A percentile compares a stretch with the other conserved stretches of the same genome.
phyloP scores from a whole-genome alignment of 2,888 invertebrate genomes.

The Leptinotarsa peninsularis region DNA sequence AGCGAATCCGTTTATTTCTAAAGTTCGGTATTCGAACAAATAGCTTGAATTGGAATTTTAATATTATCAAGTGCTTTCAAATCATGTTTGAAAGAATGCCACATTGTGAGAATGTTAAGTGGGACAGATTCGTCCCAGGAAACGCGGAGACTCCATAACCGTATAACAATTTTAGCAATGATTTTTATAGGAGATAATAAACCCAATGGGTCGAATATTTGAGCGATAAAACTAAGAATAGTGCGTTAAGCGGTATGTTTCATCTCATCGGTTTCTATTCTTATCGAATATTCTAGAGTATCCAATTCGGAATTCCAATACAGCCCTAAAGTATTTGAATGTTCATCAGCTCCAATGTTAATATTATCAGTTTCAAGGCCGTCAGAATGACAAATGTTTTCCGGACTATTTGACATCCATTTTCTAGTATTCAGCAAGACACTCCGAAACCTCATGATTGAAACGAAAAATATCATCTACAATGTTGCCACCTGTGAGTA shows the following conservation, averaged over 20 bases:
- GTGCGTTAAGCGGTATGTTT: constrained; percentile 14
- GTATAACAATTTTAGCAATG: constrained; percentile 30
- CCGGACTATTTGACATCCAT: neutral
- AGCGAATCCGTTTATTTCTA: constrained; percentile 37
- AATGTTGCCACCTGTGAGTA: too few species aligned
- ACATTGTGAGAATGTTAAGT: constrained; percentile 15
- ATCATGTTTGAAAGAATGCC: constrained; percentile 5
- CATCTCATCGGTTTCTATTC: neutral
- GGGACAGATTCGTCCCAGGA: constrained; percentile 34
- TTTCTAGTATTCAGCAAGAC: too few species aligned
- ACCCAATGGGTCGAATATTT: constrained; percentile 38
- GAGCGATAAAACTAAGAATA: constrained; percentile 28
- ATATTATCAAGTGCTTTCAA: constrained; percentile 12
- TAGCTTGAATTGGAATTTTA: constrained; percentile 25
- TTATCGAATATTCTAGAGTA: neutral
- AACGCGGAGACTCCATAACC: constrained; percentile 31
- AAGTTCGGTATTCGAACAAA: constrained; percentile 15
- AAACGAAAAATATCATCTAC: too few species aligned
- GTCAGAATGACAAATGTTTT: constrained; percentile 2
- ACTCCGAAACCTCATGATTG: too few species aligned
- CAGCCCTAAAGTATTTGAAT: neutral
- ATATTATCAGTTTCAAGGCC: neutral
- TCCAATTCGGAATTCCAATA: neutral
- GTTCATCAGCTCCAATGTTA: constrained; percentile 4
- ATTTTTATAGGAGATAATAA: constrained; percentile 32